These are phyloP conservation scores for Muraenolepis orangiensis DNA, from an alignment of 2,797 vertebrate species.

Conservation along the genomic window DNA sequence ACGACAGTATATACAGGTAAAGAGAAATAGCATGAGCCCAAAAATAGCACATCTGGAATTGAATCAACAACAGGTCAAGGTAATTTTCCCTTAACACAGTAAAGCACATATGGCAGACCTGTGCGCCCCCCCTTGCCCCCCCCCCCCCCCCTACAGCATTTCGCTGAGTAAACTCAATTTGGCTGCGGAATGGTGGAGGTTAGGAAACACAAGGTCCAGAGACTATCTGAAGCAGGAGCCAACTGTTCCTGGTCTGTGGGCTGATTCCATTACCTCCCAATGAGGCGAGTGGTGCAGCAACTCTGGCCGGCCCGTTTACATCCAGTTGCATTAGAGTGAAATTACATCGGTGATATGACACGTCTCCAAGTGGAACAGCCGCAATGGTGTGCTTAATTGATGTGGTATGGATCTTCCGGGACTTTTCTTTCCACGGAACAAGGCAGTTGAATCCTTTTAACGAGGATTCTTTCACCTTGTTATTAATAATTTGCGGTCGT, in stretches of 20 bases:
- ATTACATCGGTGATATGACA: no score
- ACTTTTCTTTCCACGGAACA: no score
- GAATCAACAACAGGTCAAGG: neutral
- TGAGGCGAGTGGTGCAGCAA: constrained; percentile 13
- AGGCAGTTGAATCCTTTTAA: no score
- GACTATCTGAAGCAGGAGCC: constrained; percentile 8
- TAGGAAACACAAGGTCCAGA: constrained; percentile 4
- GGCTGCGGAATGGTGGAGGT: constrained; percentile 8
- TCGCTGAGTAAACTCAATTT: no score
- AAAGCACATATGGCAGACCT: neutral
- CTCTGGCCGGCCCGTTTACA: no score
- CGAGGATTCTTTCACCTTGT: no score
- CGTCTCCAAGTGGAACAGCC: no score
- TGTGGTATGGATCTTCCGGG: no score
- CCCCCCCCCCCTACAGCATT: neutral
- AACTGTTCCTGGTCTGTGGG: constrained; percentile 1
- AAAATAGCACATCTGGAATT: neutral
- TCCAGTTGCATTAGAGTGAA: no score
- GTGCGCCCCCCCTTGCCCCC: no score
- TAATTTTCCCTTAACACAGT: neutral
- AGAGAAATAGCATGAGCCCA: constrained; percentile 7
- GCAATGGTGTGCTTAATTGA: no score
- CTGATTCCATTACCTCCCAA: neutral
- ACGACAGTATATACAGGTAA: neutral
- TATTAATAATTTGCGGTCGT: neutral